Conservation (phyloP, 2,888 invertebrate genomes). For the Philereme transversata region DNA sequence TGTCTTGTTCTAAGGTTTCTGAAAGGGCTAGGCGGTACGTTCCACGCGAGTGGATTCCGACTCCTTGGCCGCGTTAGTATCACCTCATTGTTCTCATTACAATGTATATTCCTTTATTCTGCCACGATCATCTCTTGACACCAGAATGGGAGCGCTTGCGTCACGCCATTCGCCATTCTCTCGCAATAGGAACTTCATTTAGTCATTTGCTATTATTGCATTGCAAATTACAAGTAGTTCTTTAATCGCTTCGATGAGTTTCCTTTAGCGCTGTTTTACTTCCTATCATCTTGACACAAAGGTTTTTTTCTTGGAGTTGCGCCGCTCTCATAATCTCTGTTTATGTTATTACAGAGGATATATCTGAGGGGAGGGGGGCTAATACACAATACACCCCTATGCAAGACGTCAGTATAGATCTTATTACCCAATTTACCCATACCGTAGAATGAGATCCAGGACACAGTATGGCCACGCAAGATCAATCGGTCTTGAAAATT, state of each 20-base stretch:
- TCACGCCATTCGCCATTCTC: slow-evolving; percentile 7
- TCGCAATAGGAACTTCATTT: background rate
- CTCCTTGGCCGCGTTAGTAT: slow-evolving; percentile 20
- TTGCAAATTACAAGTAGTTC: slow-evolving; percentile 1
- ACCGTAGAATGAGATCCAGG: too few relatives aligned
- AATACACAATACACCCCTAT: too few relatives aligned
- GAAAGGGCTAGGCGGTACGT: slow-evolving; percentile 1
- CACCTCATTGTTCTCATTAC: slow-evolving; percentile 21
- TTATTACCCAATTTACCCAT: too few relatives aligned
- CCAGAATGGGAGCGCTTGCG: slow-evolving; percentile 30
- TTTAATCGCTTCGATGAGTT: slow-evolving; percentile 3
- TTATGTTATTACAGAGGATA: too few relatives aligned
- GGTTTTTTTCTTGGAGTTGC: too few relatives aligned
- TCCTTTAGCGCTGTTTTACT: background rate
- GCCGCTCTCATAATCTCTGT: too few relatives aligned
- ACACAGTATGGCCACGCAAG: too few relatives aligned
- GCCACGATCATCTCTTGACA: slow-evolving; percentile 26
- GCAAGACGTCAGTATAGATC: too few relatives aligned
- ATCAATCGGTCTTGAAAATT: too few relatives aligned
- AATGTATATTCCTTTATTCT: slow-evolving; percentile 15
- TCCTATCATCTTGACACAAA: background rate
- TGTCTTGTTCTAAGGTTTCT: background rate
- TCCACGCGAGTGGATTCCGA: slow-evolving; percentile 12
- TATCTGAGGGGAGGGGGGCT: too few relatives aligned
- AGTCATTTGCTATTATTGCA: slow-evolving; percentile 1